Evolutionary conservation across 92 coral and sea anemone genomes (phyloP).

Genomic region (Porites cylindrica): DNA sequence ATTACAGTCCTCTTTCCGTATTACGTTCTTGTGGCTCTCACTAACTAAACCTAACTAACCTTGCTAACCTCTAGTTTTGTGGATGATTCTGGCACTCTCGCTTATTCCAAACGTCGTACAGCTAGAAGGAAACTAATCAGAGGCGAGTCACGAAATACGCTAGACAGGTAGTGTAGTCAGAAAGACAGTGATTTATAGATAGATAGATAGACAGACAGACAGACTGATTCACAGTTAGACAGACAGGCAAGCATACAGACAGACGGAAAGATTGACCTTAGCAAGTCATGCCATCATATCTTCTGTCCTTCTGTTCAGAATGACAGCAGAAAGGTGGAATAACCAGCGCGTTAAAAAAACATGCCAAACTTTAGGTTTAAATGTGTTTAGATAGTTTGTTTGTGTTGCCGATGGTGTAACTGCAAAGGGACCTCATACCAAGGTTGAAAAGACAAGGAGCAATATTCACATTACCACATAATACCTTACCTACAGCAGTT

Average conservation of each 20-base stretch:
- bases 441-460: too few relatives aligned
- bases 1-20: too few relatives aligned
- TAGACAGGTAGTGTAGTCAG: constrained; percentile 53
- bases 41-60: constrained; percentile 10
- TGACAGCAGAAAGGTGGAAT: neutral
- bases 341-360: too few relatives aligned
- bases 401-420: too few relatives aligned
- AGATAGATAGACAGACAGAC: neutral
- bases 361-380: too few relatives aligned
- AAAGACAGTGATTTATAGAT: neutral
- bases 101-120: constrained; percentile 12
- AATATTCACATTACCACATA: too few relatives aligned
- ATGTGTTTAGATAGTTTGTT: too few relatives aligned
- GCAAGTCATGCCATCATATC: neutral
- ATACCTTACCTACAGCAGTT: too few relatives aligned
- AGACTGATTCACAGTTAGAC: neutral
- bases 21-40: neutral
- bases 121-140: constrained; percentile 35
- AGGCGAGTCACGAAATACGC: constrained; percentile 6
- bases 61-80: constrained; percentile 32
- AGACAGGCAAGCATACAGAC: neutral
- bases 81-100: constrained; percentile 42
- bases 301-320: neutral
- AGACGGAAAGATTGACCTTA: neutral
- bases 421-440: too few relatives aligned